Percentiles rank a stretch among this genome's conserved stretches.
Conservation (phyloP, 1,140 invertebrate species). For the Spodoptera litura region DNA sequence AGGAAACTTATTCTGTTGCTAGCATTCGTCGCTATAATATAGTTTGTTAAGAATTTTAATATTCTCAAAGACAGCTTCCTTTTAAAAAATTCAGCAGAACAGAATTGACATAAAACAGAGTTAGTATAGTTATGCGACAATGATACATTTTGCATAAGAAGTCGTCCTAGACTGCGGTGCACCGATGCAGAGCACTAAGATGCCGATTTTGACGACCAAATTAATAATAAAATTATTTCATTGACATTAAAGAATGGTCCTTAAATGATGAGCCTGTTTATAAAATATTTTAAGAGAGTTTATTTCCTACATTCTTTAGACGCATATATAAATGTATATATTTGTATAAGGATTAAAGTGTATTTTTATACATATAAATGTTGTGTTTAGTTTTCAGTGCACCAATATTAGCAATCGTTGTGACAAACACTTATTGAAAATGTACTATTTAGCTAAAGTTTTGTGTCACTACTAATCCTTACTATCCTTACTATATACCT, state of each 20-base stretch:
- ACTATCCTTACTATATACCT: too few species aligned
- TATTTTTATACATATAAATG: too few species aligned
- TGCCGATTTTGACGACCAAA: background rate
- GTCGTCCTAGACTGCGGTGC: background rate
- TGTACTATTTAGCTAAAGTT: too few species aligned
- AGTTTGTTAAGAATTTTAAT: slow-evolving; percentile 19
- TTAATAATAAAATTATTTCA: background rate
- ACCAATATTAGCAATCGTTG: too few species aligned
- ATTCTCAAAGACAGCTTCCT: slow-evolving; percentile 32
- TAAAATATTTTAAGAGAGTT: too few species aligned
- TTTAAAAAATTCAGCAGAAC: slow-evolving; percentile 17
- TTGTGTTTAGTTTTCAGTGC: too few species aligned
- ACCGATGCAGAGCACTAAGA: background rate
- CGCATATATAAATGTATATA: too few species aligned
- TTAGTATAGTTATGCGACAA: background rate
- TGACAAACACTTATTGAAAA: too few species aligned
- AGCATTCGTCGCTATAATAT: slow-evolving; percentile 1
- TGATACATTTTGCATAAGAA: slow-evolving; percentile 35
- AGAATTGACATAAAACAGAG: slow-evolving; percentile 36
- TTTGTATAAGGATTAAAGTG: too few species aligned
- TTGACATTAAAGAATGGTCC: background rate
- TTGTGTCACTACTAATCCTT: too few species aligned
- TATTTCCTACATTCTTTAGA: too few species aligned
- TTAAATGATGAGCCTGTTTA: too few species aligned
- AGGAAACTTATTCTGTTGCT: background rate